phyloP scores from a whole-genome alignment of 2,888 invertebrate species.

The Torymus tubicola region DNA sequence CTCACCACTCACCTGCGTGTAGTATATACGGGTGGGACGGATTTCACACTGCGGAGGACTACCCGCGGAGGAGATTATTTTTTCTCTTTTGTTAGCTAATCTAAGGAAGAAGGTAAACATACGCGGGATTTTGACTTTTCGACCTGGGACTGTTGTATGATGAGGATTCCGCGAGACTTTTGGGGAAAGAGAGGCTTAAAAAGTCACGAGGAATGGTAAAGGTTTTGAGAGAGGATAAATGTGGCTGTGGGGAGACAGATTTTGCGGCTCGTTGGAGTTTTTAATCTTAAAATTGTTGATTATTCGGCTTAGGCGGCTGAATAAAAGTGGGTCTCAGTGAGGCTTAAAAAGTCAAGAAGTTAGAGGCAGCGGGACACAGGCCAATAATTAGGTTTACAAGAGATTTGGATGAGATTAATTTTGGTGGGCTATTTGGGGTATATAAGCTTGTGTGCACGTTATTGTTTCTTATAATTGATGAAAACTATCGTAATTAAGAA shows the following conservation, averaged over 20 bases:
- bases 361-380: no score
- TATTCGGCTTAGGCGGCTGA: no score
- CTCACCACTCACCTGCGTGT: conserved; percentile 47
- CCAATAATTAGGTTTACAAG: no score
- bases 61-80: conserved; percentile 46
- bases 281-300: not conserved
- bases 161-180: not conserved
- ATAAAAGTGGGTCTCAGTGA: no score
- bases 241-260: not conserved
- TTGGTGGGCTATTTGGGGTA: no score
- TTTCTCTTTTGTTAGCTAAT: not conserved
- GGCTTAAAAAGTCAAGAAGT: no score
- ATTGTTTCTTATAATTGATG: no score
- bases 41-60: not conserved
- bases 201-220: conserved; percentile 22
- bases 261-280: not conserved
- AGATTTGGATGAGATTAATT: no score
- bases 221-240: not conserved
- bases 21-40: conserved; percentile 14
- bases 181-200: conserved; percentile 11
- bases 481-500: no score
- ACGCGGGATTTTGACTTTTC: conserved; percentile 35
- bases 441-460: no score
- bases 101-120: conserved; percentile 40
- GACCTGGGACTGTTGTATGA: conserved; percentile 30